Percentiles rank a stretch among this genome's conserved stretches.
Evolutionary conservation across 2,797 vertebrate species (phyloP).

Genomic region (Chelon labrosus): DNA sequence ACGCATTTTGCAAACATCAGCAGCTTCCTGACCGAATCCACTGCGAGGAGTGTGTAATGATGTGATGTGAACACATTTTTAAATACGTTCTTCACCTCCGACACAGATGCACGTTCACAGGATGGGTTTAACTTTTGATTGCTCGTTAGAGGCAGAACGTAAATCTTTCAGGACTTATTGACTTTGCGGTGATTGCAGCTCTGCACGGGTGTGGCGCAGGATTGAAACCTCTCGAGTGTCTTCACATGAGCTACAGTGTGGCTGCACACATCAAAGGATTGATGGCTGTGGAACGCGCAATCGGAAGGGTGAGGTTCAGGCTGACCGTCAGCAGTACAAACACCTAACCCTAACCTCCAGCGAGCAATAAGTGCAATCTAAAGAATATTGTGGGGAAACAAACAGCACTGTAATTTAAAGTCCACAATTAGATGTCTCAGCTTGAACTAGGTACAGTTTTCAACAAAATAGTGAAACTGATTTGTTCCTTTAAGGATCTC

Average conservation of each 20-base stretch:
- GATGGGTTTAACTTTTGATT: slow-evolving; percentile 35
- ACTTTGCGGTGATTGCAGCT: slow-evolving; percentile 45
- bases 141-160: slow-evolving; percentile 39
- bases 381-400: background rate
- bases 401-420: background rate
- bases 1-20: slow-evolving; percentile 11
- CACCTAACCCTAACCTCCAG: background rate
- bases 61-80: slow-evolving; percentile 6
- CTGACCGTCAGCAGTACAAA: background rate
- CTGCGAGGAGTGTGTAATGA: background rate
- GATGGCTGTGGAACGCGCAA: background rate
- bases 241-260: slow-evolving; percentile 12
- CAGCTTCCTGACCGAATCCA: background rate
- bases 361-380: background rate
- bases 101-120: slow-evolving; percentile 27
- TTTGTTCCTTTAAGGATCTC: too few relatives aligned
- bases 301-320: background rate
- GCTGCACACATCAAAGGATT: background rate
- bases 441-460: background rate
- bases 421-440: background rate
- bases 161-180: slow-evolving; percentile 54
- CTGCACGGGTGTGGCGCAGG: slow-evolving; percentile 8
- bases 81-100: slow-evolving; percentile 15
- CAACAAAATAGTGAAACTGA: background rate
- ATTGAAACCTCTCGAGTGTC: slow-evolving; percentile 10